Evolutionary conservation across 2,113 vertebrate genomes (phyloP).

Genomic region (Paradisaea rubra): DNA sequence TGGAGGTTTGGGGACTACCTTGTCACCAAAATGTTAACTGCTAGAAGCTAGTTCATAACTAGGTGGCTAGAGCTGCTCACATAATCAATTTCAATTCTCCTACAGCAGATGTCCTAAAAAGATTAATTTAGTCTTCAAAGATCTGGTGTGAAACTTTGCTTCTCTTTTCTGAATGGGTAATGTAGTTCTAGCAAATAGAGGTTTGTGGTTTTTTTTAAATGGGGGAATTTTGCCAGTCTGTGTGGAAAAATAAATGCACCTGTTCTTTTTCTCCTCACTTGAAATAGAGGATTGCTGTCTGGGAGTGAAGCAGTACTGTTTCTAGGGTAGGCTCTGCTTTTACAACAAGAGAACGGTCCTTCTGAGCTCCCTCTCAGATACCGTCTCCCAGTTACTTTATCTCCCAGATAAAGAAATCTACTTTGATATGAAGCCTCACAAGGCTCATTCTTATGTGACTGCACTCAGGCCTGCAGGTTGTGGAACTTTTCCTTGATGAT

Average conservation of each 20-base stretch:
- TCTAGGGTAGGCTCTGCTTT: neutral
- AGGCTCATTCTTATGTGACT: neutral
- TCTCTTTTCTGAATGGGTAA: neutral
- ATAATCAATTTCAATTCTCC: neutral
- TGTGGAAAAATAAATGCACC: neutral
- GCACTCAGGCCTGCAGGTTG: neutral
- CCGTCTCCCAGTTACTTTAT: neutral
- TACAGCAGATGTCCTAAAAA: neutral
- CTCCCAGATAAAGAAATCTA: neutral
- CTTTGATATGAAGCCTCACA: neutral
- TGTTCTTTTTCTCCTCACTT: neutral
- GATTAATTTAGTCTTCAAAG: neutral
- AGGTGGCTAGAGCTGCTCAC: neutral
- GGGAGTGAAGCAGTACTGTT: neutral
- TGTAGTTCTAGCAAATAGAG: neutral
- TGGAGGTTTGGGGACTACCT: neutral
- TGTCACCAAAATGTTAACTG: neutral
- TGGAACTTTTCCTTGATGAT: neutral
- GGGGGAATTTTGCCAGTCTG: neutral
- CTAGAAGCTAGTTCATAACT: neutral
- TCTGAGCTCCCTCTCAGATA: neutral
- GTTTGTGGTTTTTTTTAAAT: neutral
- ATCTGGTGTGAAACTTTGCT: neutral
- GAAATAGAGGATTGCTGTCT: neutral
- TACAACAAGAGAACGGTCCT: neutral